These are phyloP conservation scores for Himalopsyche japonica DNA, from an alignment of 2,888 invertebrate species.

Conservation along the genomic window DNA sequence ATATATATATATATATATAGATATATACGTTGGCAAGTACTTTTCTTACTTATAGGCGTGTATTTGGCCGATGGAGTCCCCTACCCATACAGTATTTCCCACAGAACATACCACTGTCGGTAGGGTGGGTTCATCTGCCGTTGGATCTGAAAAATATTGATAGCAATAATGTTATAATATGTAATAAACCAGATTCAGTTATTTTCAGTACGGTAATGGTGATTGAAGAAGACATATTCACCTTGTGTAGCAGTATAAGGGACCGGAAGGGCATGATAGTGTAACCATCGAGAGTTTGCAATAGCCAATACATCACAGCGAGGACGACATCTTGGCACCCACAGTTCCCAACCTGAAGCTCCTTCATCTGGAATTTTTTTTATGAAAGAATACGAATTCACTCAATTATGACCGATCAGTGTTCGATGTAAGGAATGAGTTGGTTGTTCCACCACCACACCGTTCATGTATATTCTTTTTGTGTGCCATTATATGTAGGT, in stretches of 20 bases:
- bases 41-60: constrained; percentile 73
- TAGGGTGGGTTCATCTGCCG: constrained; percentile 55
- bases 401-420: no score
- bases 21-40: not conserved
- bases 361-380: constrained; percentile 55
- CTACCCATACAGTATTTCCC: constrained; percentile 83
- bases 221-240: not conserved
- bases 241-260: constrained; percentile 30
- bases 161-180: not conserved
- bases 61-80: constrained; percentile 83
- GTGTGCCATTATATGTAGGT: no score
- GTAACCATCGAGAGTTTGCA: constrained; percentile 61
- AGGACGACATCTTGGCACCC: constrained; percentile 62
- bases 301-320: constrained; percentile 47
- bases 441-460: no score
- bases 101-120: constrained; percentile 77
- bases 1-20: no score
- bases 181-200: not conserved
- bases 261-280: constrained; percentile 62
- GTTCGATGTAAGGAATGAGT: no score
- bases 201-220: not conserved
- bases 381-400: not conserved
- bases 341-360: constrained; percentile 68
- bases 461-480: no score
- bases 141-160: constrained; percentile 21